These are phyloP conservation scores for Beroe forskalii DNA, from an alignment of 37 sponge, comb jelly and placozoan species.

Conservation along the genomic window DNA sequence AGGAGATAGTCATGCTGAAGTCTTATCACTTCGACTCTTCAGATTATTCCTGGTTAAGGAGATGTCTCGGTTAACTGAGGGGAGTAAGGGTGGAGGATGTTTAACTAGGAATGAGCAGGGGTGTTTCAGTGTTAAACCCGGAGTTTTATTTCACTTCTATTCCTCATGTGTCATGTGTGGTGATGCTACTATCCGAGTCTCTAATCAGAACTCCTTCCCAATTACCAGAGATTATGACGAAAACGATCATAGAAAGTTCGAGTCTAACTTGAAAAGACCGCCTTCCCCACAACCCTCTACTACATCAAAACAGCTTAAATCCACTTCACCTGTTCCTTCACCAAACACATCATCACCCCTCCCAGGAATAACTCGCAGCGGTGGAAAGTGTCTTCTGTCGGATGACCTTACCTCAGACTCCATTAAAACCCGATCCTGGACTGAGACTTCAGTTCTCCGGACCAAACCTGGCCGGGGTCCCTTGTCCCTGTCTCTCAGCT, in stretches of 20 bases:
- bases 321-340: not conserved
- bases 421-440: not conserved
- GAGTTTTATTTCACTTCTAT: slow-evolving; percentile 46
- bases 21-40: slow-evolving; percentile 20
- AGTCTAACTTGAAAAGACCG: not conserved
- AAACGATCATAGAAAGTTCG: not conserved
- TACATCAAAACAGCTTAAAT: no score
- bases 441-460: not conserved
- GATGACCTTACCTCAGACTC: not conserved
- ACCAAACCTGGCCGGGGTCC: slow-evolving; percentile 58
- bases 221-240: not conserved
- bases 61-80: not conserved
- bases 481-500: slow-evolving; percentile 33
- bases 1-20: slow-evolving; percentile 45
- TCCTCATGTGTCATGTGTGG: slow-evolving; percentile 45
- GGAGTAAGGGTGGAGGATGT: not conserved
- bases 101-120: not conserved
- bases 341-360: not conserved
- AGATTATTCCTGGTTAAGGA: slow-evolving; percentile 11
- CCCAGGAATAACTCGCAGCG: not conserved
- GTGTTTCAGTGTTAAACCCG: not conserved
- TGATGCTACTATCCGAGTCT: slow-evolving; percentile 29
- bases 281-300: no score
- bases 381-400: not conserved
- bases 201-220: not conserved